A percentile compares a stretch with the other conserved stretches of the same genome.
Conservation (phyloP, 1,140 invertebrate species). For the Trinorchestia longiramus region DNA sequence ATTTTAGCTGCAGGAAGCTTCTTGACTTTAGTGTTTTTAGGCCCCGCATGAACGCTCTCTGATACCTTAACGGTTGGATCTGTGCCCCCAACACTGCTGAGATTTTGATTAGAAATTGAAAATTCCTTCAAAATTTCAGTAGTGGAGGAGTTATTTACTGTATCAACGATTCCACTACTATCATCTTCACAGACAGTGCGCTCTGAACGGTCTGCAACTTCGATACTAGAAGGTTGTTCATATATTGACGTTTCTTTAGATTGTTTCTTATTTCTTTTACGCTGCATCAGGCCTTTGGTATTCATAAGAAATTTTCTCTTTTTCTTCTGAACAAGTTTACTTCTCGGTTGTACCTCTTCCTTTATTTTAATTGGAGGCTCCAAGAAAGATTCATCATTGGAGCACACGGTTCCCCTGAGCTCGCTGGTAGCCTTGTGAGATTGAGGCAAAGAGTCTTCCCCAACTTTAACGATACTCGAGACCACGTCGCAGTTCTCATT, state of each 20-base stretch:
- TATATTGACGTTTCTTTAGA: background rate
- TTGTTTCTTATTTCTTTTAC: background rate
- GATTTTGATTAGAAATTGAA: background rate
- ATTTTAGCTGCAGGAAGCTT: background rate
- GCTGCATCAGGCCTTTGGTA: background rate
- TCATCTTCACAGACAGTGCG: background rate
- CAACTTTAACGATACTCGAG: constrained; percentile 1
- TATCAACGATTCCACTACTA: background rate
- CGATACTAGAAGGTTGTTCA: background rate
- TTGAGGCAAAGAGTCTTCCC: background rate
- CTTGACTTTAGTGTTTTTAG: background rate
- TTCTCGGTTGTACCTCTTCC: background rate
- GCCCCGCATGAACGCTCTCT: background rate
- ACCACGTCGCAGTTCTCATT: constrained; percentile 37
- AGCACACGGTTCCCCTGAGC: background rate
- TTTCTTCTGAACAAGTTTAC: background rate
- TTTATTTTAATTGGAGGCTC: background rate
- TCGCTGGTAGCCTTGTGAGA: background rate
- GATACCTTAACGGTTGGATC: background rate
- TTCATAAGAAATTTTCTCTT: background rate
- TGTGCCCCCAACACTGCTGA: background rate
- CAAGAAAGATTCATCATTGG: background rate
- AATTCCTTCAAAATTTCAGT: constrained; percentile 4
- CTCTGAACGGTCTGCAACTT: background rate
- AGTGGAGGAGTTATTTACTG: background rate